These are phyloP conservation scores for Tenthredo distinguenda DNA, from an alignment of 2,888 invertebrate genomes.

Conservation along the genomic window DNA sequence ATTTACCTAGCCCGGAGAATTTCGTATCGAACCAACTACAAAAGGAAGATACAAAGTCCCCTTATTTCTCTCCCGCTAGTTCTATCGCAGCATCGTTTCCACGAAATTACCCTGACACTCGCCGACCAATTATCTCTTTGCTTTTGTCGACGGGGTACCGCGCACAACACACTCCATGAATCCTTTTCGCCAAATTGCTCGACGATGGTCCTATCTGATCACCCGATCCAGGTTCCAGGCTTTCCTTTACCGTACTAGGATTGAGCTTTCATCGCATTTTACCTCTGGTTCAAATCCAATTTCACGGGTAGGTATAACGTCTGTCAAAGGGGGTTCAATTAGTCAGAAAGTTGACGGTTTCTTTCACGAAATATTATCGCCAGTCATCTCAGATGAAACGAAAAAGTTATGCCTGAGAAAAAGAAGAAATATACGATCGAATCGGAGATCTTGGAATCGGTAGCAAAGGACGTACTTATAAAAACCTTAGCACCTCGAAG, in stretches of 20 bases:
- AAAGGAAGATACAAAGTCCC: conserved; percentile 9
- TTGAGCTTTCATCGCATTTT: conserved; percentile 11
- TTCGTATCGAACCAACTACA: conserved; percentile 3
- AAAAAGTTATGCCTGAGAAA: not conserved
- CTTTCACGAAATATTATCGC: not conserved
- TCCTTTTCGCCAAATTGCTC: conserved; percentile 40
- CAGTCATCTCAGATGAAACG: not conserved
- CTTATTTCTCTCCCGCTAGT: not conserved
- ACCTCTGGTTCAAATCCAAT: not conserved
- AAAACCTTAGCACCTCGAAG: not conserved
- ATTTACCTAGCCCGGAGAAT: conserved; percentile 1
- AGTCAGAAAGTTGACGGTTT: not conserved
- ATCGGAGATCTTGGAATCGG: not conserved
- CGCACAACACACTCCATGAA: not conserved
- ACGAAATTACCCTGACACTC: conserved; percentile 38
- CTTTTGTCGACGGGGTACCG: conserved; percentile 6
- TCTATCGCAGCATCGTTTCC: conserved; percentile 36
- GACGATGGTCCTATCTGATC: conserved; percentile 24
- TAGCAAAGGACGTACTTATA: not conserved
- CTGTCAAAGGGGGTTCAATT: not conserved
- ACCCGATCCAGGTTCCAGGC: not conserved
- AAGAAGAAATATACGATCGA: too few relatives aligned
- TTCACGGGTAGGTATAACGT: not conserved
- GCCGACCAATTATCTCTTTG: conserved; percentile 30
- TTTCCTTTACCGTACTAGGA: not conserved